A percentile compares a stretch with the other conserved stretches of the same genome.
phyloP scores from a whole-genome alignment of 1,140 invertebrate genomes.

The Diorhabda elongata region DNA sequence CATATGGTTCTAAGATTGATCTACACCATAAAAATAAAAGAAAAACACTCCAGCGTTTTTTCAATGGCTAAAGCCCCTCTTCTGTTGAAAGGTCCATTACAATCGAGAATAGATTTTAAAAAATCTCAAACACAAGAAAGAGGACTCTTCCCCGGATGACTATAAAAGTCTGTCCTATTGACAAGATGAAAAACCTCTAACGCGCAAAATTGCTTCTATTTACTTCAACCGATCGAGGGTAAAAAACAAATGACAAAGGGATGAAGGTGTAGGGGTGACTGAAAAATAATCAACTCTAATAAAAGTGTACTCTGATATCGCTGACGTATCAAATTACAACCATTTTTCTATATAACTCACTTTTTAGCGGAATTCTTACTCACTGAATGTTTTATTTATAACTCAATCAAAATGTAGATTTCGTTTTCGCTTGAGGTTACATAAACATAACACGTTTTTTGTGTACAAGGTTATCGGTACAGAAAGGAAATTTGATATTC shows the following conservation, averaged over 20 bases:
- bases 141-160: not conserved
- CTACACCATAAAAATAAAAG: not conserved
- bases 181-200: slow-evolving; percentile 2
- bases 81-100: not conserved
- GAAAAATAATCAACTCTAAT: slow-evolving; percentile 1
- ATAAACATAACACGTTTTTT: too few relatives aligned
- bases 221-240: slow-evolving; percentile 1
- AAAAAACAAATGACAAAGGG: slow-evolving; percentile 2
- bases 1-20: too few relatives aligned
- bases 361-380: not conserved
- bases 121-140: not conserved
- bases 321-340: not conserved
- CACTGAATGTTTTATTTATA: not conserved
- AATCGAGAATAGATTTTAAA: not conserved
- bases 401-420: not conserved
- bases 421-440: not conserved
- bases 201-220: not conserved
- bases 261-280: not conserved
- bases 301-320: not conserved
- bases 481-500: too few relatives aligned
- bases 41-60: not conserved
- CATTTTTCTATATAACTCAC: not conserved
- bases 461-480: too few relatives aligned
- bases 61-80: not conserved
- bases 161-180: slow-evolving; percentile 2